Base-by-base conservation (phyloP, 2,113 vertebrate genomes). In the Ginglymostoma cirratum region DNA sequence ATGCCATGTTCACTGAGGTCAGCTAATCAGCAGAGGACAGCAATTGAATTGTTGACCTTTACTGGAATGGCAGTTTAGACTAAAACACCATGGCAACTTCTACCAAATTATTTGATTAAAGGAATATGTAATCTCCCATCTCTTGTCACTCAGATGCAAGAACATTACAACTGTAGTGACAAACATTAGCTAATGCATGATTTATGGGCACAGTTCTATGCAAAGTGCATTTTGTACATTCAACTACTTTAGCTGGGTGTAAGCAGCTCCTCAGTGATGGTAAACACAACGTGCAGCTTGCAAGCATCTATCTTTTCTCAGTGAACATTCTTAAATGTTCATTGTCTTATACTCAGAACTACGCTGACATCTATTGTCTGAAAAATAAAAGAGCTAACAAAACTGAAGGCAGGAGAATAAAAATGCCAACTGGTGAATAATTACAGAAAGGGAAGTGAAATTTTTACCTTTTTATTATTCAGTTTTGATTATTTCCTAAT, bases 351-450 rank as follows among this genome's bases (percentile, higher is more conserved):
- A 72, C 42, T 72, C 94, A 95, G 67, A 95, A 42, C 69, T 95
- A 95, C 94, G 94, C 94, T 95, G 94, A 95, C 67, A 95, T 72
- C 94, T 95, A 72, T 95, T 95, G 94, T 76, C 27, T 72, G 94
- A 95, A 95, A 72, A 52, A 61, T 42, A 42, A 45, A 76, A 72
- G 69, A 52, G 72, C 21, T 72, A 95, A 72, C 45, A 95, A 94
- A 95, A 15, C 94, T 76, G 8, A 52, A 24, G 52, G 27, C 45
- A 72, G 42, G 27, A 30, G n/a, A 93, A 66, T 93, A 23, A 93
- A 45, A 93, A 93, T 93, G 38, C 5, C 70, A 48, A 15, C 72
- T 70, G 45, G 27, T 72, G 17, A 45, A 34, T 27, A 66, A 48
- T 30, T 30, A 34, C 42, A 72, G 67, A 72, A 42, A 30, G 21